Evolutionary conservation across 1,140 invertebrate genomes (phyloP), one percentile per base, ranked within the genome.

Genomic region (Drosophila suzukii): DNA sequence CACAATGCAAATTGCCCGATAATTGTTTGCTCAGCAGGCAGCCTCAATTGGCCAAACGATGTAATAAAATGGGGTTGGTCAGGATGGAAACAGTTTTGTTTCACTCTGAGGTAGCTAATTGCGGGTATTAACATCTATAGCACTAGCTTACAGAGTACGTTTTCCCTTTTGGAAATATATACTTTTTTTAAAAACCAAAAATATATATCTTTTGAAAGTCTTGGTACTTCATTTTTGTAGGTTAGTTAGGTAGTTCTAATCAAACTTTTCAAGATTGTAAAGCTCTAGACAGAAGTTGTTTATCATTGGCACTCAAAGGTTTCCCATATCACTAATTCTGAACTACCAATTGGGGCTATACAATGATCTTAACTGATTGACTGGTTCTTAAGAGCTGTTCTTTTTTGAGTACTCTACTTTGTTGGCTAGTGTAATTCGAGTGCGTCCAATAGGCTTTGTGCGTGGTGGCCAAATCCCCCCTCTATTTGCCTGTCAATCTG

Each of bases 21-120:
- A 81, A 81, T 81, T 81, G 78, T 71, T 81, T 80, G 78, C 58
- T 57, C 72, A 57, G 41, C 50, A 43, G 54, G 53, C 53, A 27
- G 62, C 55, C 38, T 60, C 38, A 63, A 43, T 49, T 32, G 58
- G 44, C 27, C 46, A 51, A 7, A 12, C n/a, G 12, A 20, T 43
- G 20, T 4, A 43, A 30, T 53, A n/a, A 41, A 44, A 57, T 57
- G 4, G n/a, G 39, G 11, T n/a, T 57, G 38, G 10, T 34, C 7
- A 3, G 38, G 24, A 57, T 43, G 38, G 12, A 44, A 11, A 24
- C 32, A 20, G 32, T 20, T 62, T 62, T 43, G 20, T 43, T 38
- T 30, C 57, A 49, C 43, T 50, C 36, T 36, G 34, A 27, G 10
- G 34, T n/a, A 41, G 67, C 65, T 71, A 71, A 71, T 71, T 71